Evolutionary conservation across 1,140 invertebrate genomes (phyloP).

Genomic region (Lanistes nyassanus): DNA sequence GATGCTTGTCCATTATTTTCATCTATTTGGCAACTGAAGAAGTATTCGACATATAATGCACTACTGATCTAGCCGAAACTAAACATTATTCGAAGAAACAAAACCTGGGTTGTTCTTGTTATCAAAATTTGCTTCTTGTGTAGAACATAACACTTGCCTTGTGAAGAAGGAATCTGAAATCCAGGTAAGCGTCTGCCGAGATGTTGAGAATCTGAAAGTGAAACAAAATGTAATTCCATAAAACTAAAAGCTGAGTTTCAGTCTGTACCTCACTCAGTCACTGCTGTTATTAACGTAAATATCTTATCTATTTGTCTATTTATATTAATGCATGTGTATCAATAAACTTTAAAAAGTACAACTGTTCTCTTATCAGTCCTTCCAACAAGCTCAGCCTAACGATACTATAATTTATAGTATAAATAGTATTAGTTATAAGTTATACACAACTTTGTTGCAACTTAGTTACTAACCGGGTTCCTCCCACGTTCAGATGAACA

Average conservation of each 20-base stretch:
- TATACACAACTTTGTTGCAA: too few relatives aligned
- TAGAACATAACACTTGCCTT: constrained; percentile 69
- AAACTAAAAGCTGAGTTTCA: constrained; percentile 15
- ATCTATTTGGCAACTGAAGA: neutral
- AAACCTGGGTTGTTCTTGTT: too few relatives aligned
- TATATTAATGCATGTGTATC: neutral
- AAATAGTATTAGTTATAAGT: neutral
- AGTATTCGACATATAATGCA: too few relatives aligned
- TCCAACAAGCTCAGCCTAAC: neutral
- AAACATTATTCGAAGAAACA: neutral
- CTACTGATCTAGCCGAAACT: too few relatives aligned
- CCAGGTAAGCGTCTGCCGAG: constrained; percentile 92
- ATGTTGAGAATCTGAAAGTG: constrained; percentile 89
- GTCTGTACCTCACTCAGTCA: neutral
- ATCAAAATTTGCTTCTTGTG: constrained; percentile 29
- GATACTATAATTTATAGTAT: neutral
- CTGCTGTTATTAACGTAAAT: too few relatives aligned
- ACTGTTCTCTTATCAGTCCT: neutral
- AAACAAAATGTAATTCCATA: constrained; percentile 23
- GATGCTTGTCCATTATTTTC: too few relatives aligned
- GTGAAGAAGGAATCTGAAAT: constrained; percentile 72
- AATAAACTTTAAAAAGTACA: neutral
- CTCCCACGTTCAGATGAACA: constrained; percentile 84
- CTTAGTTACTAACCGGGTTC: constrained; percentile 74
- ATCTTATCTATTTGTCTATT: too few relatives aligned